These are phyloP conservation scores for Eubucco bourcierii DNA, from an alignment of 2,113 vertebrate genomes.

Conservation along the genomic window DNA sequence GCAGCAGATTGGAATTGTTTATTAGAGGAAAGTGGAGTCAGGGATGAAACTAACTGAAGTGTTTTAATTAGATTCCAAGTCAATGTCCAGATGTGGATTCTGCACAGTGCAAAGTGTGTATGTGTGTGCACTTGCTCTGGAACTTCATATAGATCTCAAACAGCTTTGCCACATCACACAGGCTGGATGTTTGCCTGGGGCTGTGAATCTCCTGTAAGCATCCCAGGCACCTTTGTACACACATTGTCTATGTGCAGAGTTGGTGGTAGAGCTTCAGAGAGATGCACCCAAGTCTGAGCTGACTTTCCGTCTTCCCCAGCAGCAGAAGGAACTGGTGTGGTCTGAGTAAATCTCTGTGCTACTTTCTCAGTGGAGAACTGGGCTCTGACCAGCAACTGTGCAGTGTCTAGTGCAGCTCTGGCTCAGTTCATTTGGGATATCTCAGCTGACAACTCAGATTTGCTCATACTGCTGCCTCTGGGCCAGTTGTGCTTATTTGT, in stretches of 20 bases:
- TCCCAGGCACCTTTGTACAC: background rate
- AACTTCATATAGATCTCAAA: background rate
- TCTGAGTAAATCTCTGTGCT: background rate
- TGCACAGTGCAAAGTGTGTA: background rate
- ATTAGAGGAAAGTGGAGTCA: background rate
- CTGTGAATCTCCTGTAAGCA: background rate
- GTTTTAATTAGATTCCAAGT: slow-evolving; percentile 21
- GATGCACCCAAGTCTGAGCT: background rate
- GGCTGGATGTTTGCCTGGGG: background rate
- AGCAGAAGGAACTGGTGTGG: background rate
- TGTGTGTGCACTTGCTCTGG: background rate
- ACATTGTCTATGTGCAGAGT: rapidly evolving
- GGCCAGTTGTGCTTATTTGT: background rate
- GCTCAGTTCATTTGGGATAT: background rate
- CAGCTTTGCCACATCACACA: background rate
- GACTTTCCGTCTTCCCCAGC: background rate
- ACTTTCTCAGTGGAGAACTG: background rate
- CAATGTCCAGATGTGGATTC: slow-evolving; percentile 2
- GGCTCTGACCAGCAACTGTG: background rate
- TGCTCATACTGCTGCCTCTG: background rate
- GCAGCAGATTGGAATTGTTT: slow-evolving; percentile 6
- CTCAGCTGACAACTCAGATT: slow-evolving; percentile 11
- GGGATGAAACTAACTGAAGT: background rate
- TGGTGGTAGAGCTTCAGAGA: background rate
- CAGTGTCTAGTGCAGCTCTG: background rate